A percentile compares a stretch with the other conserved stretches of the same genome.
phyloP scores from a whole-genome alignment of 64 coral and sea anemone species.

The Catalaphyllia jardinei region DNA sequence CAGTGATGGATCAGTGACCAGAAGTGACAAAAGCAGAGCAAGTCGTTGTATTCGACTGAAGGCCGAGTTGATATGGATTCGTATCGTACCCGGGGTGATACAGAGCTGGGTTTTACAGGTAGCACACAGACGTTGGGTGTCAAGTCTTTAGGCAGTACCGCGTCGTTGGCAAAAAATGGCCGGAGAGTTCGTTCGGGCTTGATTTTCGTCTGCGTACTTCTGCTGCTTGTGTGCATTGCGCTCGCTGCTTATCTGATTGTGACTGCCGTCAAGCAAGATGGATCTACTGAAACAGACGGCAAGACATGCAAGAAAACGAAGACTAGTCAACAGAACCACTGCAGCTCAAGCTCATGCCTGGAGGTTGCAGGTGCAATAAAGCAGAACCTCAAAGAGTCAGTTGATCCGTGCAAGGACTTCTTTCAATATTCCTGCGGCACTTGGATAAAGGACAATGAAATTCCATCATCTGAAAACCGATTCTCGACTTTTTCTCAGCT shows the following conservation, averaged over 20 bases:
- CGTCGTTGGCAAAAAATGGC: background rate
- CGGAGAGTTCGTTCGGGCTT: background rate
- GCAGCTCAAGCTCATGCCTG: slow-evolving; percentile 22
- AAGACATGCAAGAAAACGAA: background rate
- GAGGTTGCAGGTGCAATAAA: slow-evolving; percentile 25
- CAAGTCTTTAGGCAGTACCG: background rate
- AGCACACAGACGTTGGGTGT: slow-evolving; percentile 10
- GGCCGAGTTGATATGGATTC: background rate
- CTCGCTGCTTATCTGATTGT: slow-evolving; percentile 26
- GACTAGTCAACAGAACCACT: background rate
- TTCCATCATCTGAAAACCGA: background rate
- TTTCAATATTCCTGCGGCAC: slow-evolving; percentile 48
- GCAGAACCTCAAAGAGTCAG: slow-evolving; percentile 39
- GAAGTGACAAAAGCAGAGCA: background rate
- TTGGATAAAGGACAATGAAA: slow-evolving; percentile 56
- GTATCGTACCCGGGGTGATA: background rate
- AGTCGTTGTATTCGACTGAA: background rate
- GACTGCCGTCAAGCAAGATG: background rate
- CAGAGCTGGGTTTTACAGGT: background rate
- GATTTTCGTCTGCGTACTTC: background rate
- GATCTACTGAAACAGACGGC: background rate
- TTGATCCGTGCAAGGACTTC: slow-evolving; percentile 51
- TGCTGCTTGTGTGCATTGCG: slow-evolving; percentile 32
- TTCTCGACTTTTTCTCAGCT: background rate
- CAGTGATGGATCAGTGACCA: background rate